Base-by-base conservation (phyloP, 2,113 vertebrate species). In the Leptosomus discolor region DNA sequence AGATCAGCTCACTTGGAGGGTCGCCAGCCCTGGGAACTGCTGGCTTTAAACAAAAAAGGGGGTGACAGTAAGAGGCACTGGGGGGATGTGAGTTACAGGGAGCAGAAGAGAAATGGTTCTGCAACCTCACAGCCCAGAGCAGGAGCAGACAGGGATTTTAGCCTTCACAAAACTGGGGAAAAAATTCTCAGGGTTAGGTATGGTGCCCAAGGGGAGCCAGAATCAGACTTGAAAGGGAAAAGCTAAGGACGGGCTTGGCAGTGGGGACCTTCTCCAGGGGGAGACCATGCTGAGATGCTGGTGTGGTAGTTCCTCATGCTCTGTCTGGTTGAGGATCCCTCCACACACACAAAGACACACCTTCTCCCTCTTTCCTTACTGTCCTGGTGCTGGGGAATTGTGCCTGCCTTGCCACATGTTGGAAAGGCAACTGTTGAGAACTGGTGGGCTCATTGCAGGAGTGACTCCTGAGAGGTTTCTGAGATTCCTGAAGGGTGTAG, bases 271-370 rank as follows among this genome's bases (percentile, higher is more conserved):
- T 16, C 58, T 87, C 50, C 4, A 0, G 5, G 5, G 53, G 65
- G 30, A 73, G 17, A 51, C 29, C n/a, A 1, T 0, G 0, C 10
- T 1, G 9, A 73, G n/a, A 17, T 69, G 15, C 2, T 3, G 11
- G 22, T 7, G 24, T 3, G 11, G 22, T 7, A 27, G 56, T 15
- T 82, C 74, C 46, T 5, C 0, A 0, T 29, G 24, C 32, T 58
- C 21, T 8, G 32, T 17, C 36, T 36, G 71, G 21, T 5, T 57
- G 65, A 41, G 58, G 34, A 70, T 50, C 37, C 24, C 41, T 15
- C 9, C 32, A 2, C 2, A 8, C 14, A 39, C 12, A 30, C 12
- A 39, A 12, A 14, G 12, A 18, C 57, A 20, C 26, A 21, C 15
- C 29, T 58, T 53, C 82, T 63, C 64, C 29, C 56, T 69, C 81